Conservation (phyloP, 2,888 invertebrate genomes). For the Pyrrhosoma nymphula region DNA sequence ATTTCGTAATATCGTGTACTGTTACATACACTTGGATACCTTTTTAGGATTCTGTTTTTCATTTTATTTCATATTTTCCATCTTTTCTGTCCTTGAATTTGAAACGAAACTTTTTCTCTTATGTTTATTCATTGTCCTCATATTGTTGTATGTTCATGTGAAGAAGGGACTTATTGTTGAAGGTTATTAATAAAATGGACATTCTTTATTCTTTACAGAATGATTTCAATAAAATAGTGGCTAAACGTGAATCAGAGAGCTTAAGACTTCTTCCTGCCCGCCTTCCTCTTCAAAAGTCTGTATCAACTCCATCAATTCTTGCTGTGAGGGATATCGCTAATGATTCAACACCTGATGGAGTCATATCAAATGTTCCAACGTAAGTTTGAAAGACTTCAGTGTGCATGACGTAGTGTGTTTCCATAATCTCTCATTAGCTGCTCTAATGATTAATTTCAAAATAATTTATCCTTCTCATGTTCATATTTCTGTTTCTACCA, state of each 20-base stretch:
- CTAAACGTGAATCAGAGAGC: conserved; percentile 81
- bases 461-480: not conserved
- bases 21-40: too few relatives aligned
- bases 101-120: too few relatives aligned
- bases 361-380: conserved; percentile 75
- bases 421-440: not conserved
- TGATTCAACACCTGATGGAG: conserved; percentile 79
- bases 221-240: conserved; percentile 86
- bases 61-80: too few relatives aligned
- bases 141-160: not conserved
- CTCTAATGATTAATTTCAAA: not conserved
- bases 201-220: conserved; percentile 79
- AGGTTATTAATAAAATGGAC: not conserved
- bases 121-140: not conserved
- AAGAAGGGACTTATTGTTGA: conserved; percentile 61
- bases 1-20: too few relatives aligned
- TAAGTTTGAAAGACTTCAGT: not conserved
- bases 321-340: conserved; percentile 83
- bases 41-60: too few relatives aligned
- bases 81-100: too few relatives aligned
- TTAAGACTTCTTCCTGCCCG: conserved; percentile 82
- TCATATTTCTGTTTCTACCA: too few relatives aligned
- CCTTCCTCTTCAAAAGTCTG: conserved; percentile 92
- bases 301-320: conserved; percentile 93
- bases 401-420: not conserved